Conservation (phyloP, 35 echinoderm and acorn worm species). For the Heliocidaris tuberculata region DNA sequence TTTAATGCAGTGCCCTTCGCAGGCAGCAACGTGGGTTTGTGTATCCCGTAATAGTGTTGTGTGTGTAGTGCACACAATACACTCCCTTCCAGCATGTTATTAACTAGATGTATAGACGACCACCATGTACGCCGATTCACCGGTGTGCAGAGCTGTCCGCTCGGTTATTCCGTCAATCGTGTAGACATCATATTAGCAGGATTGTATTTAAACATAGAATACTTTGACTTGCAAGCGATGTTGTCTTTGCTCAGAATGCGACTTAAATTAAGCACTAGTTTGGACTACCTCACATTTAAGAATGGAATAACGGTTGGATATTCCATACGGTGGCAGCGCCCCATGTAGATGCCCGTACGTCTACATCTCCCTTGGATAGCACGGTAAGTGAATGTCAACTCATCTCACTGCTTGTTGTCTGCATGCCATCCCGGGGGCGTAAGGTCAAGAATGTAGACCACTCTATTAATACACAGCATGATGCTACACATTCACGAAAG, state of each 20-base stretch:
- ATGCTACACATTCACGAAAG: too few species aligned
- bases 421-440: neutral
- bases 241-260: neutral
- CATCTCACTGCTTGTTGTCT: neutral
- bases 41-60: neutral
- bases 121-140: slow-evolving; percentile 7
- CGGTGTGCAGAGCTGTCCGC: neutral
- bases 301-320: neutral
- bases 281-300: neutral
- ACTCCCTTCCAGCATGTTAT: neutral
- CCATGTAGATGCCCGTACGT: neutral
- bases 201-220: neutral
- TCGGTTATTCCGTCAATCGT: neutral
- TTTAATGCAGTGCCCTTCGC: neutral
- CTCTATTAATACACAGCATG: neutral
- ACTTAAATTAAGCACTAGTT: neutral
- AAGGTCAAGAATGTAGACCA: slow-evolving; percentile 9
- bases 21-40: neutral
- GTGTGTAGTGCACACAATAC: neutral
- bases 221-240: neutral
- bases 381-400: neutral
- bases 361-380: neutral
- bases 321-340: slow-evolving; percentile 13
- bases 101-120: slow-evolving; percentile 2
- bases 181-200: neutral